Percentiles rank a stretch among this genome's conserved stretches.
Evolutionary conservation across 2,113 vertebrate species (phyloP).

Genomic region (Syngnathoides biaculeatus): DNA sequence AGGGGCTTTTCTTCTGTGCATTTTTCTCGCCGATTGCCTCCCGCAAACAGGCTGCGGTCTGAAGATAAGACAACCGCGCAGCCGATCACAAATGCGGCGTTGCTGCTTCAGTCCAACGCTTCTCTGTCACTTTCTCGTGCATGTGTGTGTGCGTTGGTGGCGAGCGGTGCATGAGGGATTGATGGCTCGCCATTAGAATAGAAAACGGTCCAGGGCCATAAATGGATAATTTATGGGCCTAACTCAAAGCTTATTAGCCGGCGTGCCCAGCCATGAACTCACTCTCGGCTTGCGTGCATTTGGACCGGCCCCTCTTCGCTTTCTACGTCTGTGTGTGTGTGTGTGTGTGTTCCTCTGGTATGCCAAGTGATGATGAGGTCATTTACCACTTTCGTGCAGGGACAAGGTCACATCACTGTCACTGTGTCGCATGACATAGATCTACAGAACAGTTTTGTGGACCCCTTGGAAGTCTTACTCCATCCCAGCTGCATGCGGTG

Average conservation of each 20-base stretch:
- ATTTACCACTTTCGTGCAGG: constrained; percentile 41
- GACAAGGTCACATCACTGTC: constrained; percentile 47
- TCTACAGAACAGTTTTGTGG: too few relatives aligned
- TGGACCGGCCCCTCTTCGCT: not conserved
- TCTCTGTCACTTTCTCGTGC: not conserved
- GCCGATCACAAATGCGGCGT: not conserved
- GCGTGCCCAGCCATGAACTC: constrained; percentile 29
- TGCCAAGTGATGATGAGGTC: constrained; percentile 37
- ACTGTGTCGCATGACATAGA: not conserved
- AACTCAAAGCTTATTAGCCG: constrained; percentile 31
- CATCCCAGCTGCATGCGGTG: too few relatives aligned
- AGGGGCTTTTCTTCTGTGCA: too few relatives aligned
- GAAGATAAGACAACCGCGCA: not conserved
- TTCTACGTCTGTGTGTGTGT: not conserved
- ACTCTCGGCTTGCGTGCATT: constrained; percentile 8
- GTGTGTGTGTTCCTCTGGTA: constrained; percentile 7
- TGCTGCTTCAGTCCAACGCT: not conserved
- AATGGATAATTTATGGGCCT: constrained; percentile 39
- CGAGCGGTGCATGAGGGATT: not conserved
- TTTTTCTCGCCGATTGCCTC: not conserved
- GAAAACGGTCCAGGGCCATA: constrained; percentile 34
- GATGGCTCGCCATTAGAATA: constrained; percentile 24
- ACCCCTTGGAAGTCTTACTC: too few relatives aligned
- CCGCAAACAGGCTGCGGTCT: not conserved
- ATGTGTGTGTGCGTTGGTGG: constrained; percentile 15